phyloP scores from a whole-genome alignment of 2,113 vertebrate genomes.

The Eubucco bourcierii region DNA sequence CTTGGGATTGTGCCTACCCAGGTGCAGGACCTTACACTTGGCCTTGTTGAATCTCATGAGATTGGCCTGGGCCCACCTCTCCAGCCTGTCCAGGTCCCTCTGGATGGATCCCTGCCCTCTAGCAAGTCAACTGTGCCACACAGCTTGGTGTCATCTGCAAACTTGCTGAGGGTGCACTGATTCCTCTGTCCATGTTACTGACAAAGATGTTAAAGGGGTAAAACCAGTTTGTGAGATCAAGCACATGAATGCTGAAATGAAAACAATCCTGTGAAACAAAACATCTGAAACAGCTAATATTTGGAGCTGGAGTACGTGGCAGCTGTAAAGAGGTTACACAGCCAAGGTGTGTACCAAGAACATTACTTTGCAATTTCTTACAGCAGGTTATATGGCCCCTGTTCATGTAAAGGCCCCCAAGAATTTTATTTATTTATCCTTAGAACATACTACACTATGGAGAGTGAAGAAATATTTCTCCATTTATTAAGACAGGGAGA shows the following conservation, averaged over 20 bases:
- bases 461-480: conserved; percentile 5
- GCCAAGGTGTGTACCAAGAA: conserved; percentile 3
- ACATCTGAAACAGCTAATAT: not conserved
- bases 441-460: not conserved
- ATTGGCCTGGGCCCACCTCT: no score
- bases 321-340: not conserved
- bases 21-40: no score
- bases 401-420: not conserved
- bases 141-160: no score
- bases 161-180: no score
- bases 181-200: no score
- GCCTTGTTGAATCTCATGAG: no score
- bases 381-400: not conserved
- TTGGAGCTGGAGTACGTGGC: not conserved
- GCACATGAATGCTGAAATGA: not conserved
- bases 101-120: no score
- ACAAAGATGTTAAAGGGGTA: not conserved
- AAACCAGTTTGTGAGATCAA: not conserved
- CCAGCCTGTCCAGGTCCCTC: no score
- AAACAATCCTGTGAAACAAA: not conserved
- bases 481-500: not conserved
- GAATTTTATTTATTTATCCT: conserved; percentile 1
- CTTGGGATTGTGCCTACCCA: no score
- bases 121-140: no score
- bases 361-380: not conserved